Evolutionary conservation across 2,888 invertebrate species (phyloP).

Genomic region (Spialia ferax): DNA sequence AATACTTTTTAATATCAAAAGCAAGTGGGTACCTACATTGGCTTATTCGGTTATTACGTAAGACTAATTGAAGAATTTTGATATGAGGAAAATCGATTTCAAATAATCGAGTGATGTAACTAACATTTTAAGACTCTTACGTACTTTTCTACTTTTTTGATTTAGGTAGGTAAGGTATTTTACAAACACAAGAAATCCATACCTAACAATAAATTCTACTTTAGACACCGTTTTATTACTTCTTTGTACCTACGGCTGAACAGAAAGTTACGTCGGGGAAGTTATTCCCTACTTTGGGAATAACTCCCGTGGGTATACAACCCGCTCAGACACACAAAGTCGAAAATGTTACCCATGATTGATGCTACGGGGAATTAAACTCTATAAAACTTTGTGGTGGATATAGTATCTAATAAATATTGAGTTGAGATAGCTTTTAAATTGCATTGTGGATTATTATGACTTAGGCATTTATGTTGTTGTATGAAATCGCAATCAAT

Average conservation of each 20-base stretch:
- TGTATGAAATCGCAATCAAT: no score
- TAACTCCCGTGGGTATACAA: slow-evolving; percentile 12
- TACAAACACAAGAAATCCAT: background rate
- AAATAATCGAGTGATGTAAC: background rate
- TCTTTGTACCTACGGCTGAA: background rate
- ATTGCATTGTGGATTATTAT: slow-evolving; percentile 10
- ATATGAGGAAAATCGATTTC: background rate
- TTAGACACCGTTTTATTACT: background rate
- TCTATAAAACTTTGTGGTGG: slow-evolving; percentile 17
- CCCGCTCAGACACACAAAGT: slow-evolving; percentile 17
- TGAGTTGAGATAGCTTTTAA: slow-evolving; percentile 13
- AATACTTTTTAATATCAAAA: background rate
- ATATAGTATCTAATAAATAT: slow-evolving; percentile 12
- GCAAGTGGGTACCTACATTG: background rate
- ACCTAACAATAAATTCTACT: background rate
- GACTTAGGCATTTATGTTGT: background rate
- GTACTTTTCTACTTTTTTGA: background rate
- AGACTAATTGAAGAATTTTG: background rate
- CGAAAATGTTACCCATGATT: slow-evolving; percentile 26
- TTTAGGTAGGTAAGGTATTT: no score
- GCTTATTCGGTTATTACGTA: background rate
- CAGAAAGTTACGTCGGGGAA: slow-evolving; percentile 9
- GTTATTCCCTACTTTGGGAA: slow-evolving; percentile 18
- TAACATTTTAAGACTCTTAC: background rate
- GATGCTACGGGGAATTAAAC: slow-evolving; percentile 19